phyloP scores from a whole-genome alignment of 2,113 vertebrate genomes.

The Pantherophis guttatus region DNA sequence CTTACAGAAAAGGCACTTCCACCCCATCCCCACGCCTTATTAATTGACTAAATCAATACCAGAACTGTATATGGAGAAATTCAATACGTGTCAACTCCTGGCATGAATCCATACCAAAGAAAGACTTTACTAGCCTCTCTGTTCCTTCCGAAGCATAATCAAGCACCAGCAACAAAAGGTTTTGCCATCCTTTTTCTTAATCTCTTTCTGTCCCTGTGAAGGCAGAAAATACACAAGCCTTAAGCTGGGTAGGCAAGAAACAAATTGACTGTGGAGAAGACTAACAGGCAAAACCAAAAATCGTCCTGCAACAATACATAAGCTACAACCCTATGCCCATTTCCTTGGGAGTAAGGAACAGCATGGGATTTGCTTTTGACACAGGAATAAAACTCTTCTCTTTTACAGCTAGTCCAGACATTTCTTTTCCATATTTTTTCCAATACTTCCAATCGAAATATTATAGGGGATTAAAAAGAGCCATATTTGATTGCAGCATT shows the following conservation, averaged over 20 bases:
- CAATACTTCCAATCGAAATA: not conserved
- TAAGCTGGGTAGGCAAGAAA: not conserved
- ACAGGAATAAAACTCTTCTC: not conserved
- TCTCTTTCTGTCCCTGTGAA: not conserved
- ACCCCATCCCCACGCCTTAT: not conserved
- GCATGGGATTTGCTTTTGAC: not conserved
- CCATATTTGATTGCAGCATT: not conserved
- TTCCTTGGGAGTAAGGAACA: not conserved
- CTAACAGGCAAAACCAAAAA: not conserved
- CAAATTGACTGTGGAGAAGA: not conserved
- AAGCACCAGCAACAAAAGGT: constrained; percentile 28
- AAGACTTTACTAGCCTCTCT: constrained; percentile 40
- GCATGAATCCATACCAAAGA: constrained; percentile 5
- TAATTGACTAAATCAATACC: constrained; percentile 60
- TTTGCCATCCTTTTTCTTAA: constrained; percentile 26
- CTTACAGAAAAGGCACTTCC: constrained; percentile 38
- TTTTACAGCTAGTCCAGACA: not conserved
- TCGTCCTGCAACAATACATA: not conserved
- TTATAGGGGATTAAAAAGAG: not conserved
- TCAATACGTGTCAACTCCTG: constrained; percentile 25
- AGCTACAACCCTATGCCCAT: not conserved
- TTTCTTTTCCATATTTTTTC: not conserved
- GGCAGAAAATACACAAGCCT: not conserved
- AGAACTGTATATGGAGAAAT: constrained; percentile 30
- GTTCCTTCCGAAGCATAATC: constrained; percentile 39